These are phyloP conservation scores for Cepaea hortensis DNA, from an alignment of 2,888 invertebrate species.

Conservation along the genomic window DNA sequence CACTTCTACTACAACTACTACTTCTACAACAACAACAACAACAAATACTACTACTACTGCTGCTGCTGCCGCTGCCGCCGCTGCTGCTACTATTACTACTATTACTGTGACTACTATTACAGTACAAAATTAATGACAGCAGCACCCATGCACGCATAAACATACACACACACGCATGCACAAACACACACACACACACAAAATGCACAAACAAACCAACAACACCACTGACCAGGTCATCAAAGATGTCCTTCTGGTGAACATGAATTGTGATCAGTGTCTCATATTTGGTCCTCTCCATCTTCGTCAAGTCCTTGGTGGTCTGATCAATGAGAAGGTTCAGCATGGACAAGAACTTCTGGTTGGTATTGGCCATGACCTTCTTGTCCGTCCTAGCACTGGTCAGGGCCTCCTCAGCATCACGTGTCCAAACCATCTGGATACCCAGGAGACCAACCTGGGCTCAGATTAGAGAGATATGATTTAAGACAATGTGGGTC, in stretches of 20 bases:
- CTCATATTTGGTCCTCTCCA: conserved; percentile 95
- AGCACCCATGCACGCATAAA: no score
- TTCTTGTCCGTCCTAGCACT: conserved; percentile 95
- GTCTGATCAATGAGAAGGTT: conserved; percentile 96
- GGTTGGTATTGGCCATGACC: conserved; percentile 95
- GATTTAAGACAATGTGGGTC: neutral
- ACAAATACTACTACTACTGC: no score
- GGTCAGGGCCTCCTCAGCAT: conserved; percentile 91
- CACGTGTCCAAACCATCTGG: conserved; percentile 98
- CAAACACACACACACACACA: no score
- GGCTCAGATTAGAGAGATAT: neutral
- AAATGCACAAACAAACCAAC: no score
- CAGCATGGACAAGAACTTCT: conserved; percentile 92
- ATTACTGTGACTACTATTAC: no score
- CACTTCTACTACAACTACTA: no score
- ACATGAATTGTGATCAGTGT: conserved; percentile 97
- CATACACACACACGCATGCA: no score
- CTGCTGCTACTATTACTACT: no score
- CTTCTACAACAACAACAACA: no score
- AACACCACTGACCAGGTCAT: conserved; percentile 85
- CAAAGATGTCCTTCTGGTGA: conserved; percentile 97
- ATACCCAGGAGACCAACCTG: conserved; percentile 89
- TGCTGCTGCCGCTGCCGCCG: no score
- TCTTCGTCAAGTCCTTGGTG: conserved; percentile 90
- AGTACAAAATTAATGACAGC: no score